A percentile compares a stretch with the other conserved stretches of the same genome.
phyloP scores from a whole-genome alignment of 2,888 invertebrate genomes.

The Drosophila kanekoi region DNA sequence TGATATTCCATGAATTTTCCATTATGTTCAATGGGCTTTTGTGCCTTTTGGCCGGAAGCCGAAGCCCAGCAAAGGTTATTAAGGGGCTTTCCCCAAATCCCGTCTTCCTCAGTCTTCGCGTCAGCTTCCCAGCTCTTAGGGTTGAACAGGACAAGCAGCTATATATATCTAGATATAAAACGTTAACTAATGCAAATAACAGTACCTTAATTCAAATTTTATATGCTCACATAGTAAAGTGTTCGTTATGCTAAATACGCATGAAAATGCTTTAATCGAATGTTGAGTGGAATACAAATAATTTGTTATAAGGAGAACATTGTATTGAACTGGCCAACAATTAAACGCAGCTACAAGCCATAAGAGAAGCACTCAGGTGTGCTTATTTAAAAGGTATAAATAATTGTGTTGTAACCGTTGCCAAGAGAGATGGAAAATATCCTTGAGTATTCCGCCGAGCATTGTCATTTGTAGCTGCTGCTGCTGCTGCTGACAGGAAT shows the following conservation, averaged over 20 bases:
- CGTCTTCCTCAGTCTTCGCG: too few relatives aligned
- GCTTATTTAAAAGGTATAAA: constrained; percentile 1
- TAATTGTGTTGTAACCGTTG: constrained; percentile 3
- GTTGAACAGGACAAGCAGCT: too few relatives aligned
- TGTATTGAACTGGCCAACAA: neutral
- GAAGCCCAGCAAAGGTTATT: too few relatives aligned
- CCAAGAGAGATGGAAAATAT: neutral
- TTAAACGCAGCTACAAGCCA: neutral
- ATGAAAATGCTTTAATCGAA: constrained; percentile 2
- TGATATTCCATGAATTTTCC: constrained; percentile 27
- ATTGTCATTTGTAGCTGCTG: constrained; percentile 40
- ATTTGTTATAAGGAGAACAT: neutral
- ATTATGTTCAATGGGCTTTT: constrained; percentile 1
- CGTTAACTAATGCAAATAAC: too few relatives aligned
- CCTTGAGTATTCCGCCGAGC: constrained; percentile 24
- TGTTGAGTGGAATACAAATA: constrained; percentile 4
- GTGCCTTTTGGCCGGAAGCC: too few relatives aligned
- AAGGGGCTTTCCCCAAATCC: too few relatives aligned
- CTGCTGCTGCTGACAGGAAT: constrained; percentile 67
- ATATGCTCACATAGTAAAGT: neutral
- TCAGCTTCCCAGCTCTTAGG: too few relatives aligned
- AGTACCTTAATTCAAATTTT: neutral
- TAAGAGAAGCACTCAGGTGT: neutral
- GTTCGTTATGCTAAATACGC: neutral
- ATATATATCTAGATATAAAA: too few relatives aligned